Evolutionary conservation across 2,888 invertebrate species (phyloP).

Genomic region (Stenchaetothrips biformis): DNA sequence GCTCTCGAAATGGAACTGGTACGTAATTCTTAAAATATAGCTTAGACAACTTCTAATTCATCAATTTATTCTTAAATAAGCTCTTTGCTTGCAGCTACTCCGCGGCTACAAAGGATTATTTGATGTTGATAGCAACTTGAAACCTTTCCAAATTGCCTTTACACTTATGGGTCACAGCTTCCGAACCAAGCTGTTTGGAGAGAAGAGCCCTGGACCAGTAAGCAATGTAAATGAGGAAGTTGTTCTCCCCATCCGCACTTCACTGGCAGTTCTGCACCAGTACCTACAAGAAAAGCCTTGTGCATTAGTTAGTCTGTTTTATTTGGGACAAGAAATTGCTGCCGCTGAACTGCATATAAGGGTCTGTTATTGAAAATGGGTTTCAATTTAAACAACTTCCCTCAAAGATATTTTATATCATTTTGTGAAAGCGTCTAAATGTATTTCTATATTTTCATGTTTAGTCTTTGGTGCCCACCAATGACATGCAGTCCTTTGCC

Average conservation of each 20-base stretch:
- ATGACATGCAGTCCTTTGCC: slow-evolving; percentile 26
- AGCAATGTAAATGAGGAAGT: slow-evolving; percentile 47
- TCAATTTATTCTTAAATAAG: neutral
- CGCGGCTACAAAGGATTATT: neutral
- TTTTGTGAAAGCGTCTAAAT: neutral
- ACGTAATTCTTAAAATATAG: neutral
- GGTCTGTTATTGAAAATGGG: neutral
- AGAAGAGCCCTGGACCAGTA: neutral
- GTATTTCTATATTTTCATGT: neutral
- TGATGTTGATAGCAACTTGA: slow-evolving; percentile 35
- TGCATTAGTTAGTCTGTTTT: slow-evolving; percentile 48
- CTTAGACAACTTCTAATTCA: neutral
- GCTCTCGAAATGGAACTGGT: neutral
- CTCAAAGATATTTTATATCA: neutral
- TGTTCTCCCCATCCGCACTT: slow-evolving; percentile 49
- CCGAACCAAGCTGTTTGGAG: slow-evolving; percentile 44
- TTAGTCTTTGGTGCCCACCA: slow-evolving; percentile 39
- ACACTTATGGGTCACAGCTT: slow-evolving; percentile 44
- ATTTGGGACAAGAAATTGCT: slow-evolving; percentile 33
- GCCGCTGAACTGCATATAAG: slow-evolving; percentile 27
- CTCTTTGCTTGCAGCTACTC: neutral
- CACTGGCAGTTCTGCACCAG: slow-evolving; percentile 45
- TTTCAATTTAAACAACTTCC: neutral
- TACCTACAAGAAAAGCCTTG: slow-evolving; percentile 52
- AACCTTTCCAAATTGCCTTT: slow-evolving; percentile 41